phyloP scores from a whole-genome alignment of 37 sponge, comb jelly and placozoan species.

The Chondrosia reniformis region DNA sequence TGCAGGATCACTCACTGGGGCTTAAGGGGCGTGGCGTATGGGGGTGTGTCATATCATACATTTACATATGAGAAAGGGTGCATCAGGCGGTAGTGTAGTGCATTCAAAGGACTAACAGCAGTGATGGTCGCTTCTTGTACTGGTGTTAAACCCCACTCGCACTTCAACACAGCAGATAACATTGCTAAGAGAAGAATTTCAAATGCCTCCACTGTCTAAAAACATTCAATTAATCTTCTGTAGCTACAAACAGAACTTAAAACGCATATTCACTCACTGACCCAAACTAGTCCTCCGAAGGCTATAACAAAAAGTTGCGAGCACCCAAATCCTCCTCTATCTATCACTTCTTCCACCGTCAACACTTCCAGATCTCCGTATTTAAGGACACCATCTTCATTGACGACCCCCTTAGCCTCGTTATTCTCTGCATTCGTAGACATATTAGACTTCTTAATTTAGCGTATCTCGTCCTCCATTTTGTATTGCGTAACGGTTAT shows the following conservation, averaged over 20 bases:
- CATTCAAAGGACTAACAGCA: background rate
- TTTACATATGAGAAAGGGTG: background rate
- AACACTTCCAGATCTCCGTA: slow-evolving; percentile 4
- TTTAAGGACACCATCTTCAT: too few relatives aligned
- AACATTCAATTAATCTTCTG: background rate
- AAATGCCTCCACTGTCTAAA: slow-evolving; percentile 16
- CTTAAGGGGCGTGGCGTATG: background rate
- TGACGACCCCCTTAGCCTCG: too few relatives aligned
- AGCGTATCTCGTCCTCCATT: too few relatives aligned
- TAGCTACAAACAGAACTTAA: background rate
- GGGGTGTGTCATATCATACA: background rate
- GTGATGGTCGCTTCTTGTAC: slow-evolving; percentile 9
- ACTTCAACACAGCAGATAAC: slow-evolving; percentile 14
- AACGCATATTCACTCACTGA: background rate
- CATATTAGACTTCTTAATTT: too few relatives aligned
- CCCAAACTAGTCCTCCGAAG: slow-evolving; percentile 15
- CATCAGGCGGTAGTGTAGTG: background rate
- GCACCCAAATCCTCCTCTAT: slow-evolving; percentile 8
- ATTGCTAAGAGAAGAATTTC: slow-evolving; percentile 21
- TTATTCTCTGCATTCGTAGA: too few relatives aligned
- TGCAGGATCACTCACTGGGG: too few relatives aligned
- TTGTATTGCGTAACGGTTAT: too few relatives aligned
- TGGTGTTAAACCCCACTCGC: slow-evolving; percentile 11
- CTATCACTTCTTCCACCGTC: slow-evolving; percentile 25
- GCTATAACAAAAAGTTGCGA: slow-evolving; percentile 7